These are phyloP conservation scores for Watsonalla cultraria DNA, from an alignment of 2,888 invertebrate species.

Conservation along the genomic window DNA sequence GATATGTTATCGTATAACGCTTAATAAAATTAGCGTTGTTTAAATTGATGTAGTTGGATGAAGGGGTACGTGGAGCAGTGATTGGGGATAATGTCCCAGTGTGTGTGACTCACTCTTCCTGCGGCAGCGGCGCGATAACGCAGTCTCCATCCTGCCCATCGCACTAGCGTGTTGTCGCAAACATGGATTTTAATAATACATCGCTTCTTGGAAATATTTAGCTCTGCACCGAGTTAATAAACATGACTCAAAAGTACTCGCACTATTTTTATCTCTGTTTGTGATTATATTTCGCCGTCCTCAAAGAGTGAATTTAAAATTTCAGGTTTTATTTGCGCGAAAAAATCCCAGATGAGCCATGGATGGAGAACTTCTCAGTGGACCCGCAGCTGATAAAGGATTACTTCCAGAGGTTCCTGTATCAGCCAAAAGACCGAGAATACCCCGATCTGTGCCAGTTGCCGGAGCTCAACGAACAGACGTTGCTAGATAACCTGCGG, in stretches of 20 bases:
- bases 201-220: slow-evolving; percentile 44
- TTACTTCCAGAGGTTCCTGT: slow-evolving; percentile 93
- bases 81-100: slow-evolving; percentile 60
- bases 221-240: slow-evolving; percentile 26
- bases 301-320: slow-evolving; percentile 24
- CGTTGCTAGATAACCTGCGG: slow-evolving; percentile 92
- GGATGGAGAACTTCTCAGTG: slow-evolving; percentile 93
- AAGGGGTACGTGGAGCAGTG: slow-evolving; percentile 43
- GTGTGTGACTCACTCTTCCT: slow-evolving; percentile 71
- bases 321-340: slow-evolving; percentile 91
- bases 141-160: slow-evolving; percentile 71
- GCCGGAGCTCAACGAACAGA: slow-evolving; percentile 96
- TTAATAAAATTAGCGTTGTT: slow-evolving; percentile 23
- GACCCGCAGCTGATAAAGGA: slow-evolving; percentile 95
- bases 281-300: slow-evolving; percentile 7
- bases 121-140: slow-evolving; percentile 64
- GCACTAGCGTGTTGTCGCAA: slow-evolving; percentile 56
- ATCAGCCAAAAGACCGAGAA: slow-evolving; percentile 95
- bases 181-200: slow-evolving; percentile 48
- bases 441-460: slow-evolving; percentile 97
- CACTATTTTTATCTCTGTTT: slow-evolving; percentile 30
- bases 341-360: slow-evolving; percentile 89
- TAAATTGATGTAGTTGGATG: slow-evolving; percentile 36
- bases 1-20: slow-evolving; percentile 4
- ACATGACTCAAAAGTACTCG: slow-evolving; percentile 61